These are phyloP conservation scores for Pimpla rufipes DNA, from an alignment of 2,888 invertebrate genomes.

Conservation along the genomic window DNA sequence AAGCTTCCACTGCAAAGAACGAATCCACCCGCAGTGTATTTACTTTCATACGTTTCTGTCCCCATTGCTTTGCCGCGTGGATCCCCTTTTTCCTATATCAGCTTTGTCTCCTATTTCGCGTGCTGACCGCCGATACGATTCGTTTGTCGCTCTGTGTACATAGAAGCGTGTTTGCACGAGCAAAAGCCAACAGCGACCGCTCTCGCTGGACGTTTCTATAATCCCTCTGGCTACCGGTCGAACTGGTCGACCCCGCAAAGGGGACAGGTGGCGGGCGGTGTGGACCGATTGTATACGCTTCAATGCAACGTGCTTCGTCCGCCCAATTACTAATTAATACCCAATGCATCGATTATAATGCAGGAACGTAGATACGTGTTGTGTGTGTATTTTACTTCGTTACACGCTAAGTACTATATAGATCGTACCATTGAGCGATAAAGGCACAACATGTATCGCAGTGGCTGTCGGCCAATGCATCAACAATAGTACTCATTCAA, in stretches of 20 bases:
- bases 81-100: conserved; percentile 53
- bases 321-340: conserved; percentile 65
- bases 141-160: conserved; percentile 50
- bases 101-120: conserved; percentile 38
- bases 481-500: neutral
- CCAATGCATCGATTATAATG: conserved; percentile 56
- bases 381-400: conserved; percentile 46
- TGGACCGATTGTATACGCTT: conserved; percentile 38
- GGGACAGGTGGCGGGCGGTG: neutral
- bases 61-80: conserved; percentile 50
- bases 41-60: conserved; percentile 57
- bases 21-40: conserved; percentile 41
- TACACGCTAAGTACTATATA: conserved; percentile 47
- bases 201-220: conserved; percentile 57
- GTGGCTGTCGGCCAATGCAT: neutral
- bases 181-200: conserved; percentile 56
- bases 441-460: neutral
- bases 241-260: conserved; percentile 23
- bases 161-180: conserved; percentile 53
- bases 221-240: conserved; percentile 57
- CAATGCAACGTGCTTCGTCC: conserved; percentile 51
- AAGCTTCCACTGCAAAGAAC: neutral
- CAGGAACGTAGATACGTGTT: conserved; percentile 10
- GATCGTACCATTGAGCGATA: conserved; percentile 14
- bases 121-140: conserved; percentile 53